Base-by-base conservation (phyloP, 2,888 invertebrate species). In the Eucera pruinosa region DNA sequence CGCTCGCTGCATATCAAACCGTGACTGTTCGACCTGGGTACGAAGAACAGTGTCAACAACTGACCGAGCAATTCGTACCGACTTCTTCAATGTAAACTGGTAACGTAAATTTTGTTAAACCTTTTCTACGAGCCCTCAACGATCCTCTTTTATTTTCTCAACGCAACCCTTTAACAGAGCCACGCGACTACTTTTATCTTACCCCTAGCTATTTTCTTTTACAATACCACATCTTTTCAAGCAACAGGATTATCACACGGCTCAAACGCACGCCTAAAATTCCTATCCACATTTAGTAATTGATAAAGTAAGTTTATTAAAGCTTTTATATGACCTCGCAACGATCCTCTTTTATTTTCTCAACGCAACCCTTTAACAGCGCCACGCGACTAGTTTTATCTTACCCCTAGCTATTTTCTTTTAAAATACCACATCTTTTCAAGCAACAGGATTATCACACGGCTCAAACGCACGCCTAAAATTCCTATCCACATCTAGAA, bases 1-100 rank as follows among this genome's bases (percentile, higher is more conserved):
- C 68, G 57, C 52, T 55, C 69, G 61, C 73, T 72, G 72, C 68
- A 79, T 79, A 78, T 73, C 78, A 64, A 79, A 48, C 47, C 77
- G 60, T 30, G 64, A 33, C 57, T 60, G 62, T 50, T 54, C 39
- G 73, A 74, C 71, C 71, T 41, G 15, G 36, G 20, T 67, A 41
- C 62, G 48, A 62, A 9, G 27, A 48, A 68, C 72, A 48, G 47
- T 78, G 77, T 72, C 77, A 61, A 65, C 72, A 62, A 69, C 61
- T 78, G 80, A 78, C 73, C 69, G 48, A 69, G 69, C 78, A 45
- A 62, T 73, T 69, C 61, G 62, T 52, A 52, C 33, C 33, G 68
- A 69, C 52, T 61, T n/a, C 25, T 54, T 45, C 25, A 27, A 48
- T 41, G 11, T 39, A 27, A n/a, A n/a, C 6, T 9, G 23, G 41